Base-by-base conservation (phyloP, 2,888 invertebrate genomes). In the Tenthredo notha region DNA sequence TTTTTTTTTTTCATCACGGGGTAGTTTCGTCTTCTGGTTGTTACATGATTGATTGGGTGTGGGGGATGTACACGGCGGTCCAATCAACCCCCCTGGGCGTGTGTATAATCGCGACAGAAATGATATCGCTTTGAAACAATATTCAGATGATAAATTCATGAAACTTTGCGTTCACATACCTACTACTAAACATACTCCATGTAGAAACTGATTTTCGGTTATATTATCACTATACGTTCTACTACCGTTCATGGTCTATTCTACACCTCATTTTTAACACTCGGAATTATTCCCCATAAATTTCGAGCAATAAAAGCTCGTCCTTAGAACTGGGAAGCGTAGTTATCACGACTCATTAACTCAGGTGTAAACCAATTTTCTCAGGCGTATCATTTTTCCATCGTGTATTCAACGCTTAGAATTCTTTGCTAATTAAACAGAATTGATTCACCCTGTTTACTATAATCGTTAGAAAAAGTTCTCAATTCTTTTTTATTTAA, bases 201-300 rank as follows among this genome's bases (percentile, higher is more conserved):
- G 86, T 87, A 86, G 86, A 75, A 87, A 89, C 88, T 90, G 89
- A 86, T 89, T 89, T 89, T 89, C 88, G 89, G 90, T 88, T 88
- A 89, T 88, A 89, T 89, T n/a, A n/a, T n/a, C n/a, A n/a, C n/a
- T n/a, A 91, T 91, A 90, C 90, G 91, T 89, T 77, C 1, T 54
- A 25, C n/a, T 77, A 18, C 77, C n/a, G n/a, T n/a, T n/a, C 47
- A n/a, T n/a, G 33, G 29, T 67, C 25, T 33, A 77, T 77, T 47
- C 12, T 33, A 33, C n/a, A 47, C 33, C 18, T 43, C 18, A 25
- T 47, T 77, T 77, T 29, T 33, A 29, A 47, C 29, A 9, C 67
- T 25, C 1, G 33, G 29, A 1, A 29, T 67, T 67, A 33, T 15
- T 33, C 33, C 18, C 33, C 18, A 33, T 15, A 29, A 2, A 33